A percentile compares a stretch with the other conserved stretches of the same genome.
Conservation (phyloP, 2,797 vertebrate species). For the Sardinella longiceps region DNA sequence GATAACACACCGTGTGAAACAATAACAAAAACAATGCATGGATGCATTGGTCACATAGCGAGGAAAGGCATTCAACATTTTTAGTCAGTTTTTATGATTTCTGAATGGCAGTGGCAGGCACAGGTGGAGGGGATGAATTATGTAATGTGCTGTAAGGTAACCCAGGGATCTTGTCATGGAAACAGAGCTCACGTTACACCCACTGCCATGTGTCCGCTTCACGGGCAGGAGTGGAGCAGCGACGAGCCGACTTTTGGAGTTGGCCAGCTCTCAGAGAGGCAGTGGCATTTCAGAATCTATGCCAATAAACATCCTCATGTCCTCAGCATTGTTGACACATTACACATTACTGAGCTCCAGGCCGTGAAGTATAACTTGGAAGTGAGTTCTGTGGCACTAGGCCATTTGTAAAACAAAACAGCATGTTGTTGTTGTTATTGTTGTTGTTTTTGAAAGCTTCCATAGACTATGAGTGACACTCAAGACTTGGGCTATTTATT, state of each 20-base stretch:
- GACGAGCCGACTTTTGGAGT: background rate
- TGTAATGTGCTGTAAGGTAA: slow-evolving; percentile 49
- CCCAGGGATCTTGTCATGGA: slow-evolving; percentile 38
- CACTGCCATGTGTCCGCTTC: background rate
- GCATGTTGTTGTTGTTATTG: background rate
- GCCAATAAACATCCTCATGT: background rate
- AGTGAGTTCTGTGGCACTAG: background rate
- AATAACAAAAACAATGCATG: background rate
- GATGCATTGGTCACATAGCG: background rate
- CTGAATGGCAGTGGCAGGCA: background rate
- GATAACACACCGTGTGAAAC: background rate
- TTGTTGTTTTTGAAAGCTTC: background rate
- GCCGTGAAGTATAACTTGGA: background rate
- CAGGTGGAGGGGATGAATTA: slow-evolving; percentile 45
- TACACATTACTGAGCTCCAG: background rate
- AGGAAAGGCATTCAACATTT: background rate
- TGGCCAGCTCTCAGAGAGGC: background rate
- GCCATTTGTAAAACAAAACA: background rate
- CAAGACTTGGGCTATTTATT: background rate
- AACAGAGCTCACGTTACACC: slow-evolving; percentile 47
- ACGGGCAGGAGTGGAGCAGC: background rate
- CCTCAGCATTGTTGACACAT: background rate
- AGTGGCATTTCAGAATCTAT: background rate
- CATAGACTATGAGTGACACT: background rate
- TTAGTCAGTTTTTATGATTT: background rate